phyloP scores from a whole-genome alignment of 2,797 vertebrate genomes.

The Oreonectes daqikongensis region DNA sequence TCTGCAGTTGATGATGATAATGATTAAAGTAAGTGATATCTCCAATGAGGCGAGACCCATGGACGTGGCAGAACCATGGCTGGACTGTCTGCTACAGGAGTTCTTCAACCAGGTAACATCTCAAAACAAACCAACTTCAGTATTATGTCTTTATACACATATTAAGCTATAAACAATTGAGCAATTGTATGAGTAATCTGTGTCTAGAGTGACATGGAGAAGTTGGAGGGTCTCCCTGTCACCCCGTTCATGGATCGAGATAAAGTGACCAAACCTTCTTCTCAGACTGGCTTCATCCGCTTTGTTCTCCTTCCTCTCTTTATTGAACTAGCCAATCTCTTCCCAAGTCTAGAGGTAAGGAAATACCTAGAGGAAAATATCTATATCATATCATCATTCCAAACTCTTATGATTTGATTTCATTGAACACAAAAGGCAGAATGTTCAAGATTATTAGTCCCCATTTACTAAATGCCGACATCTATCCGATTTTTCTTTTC shows the following conservation, averaged over 20 bases:
- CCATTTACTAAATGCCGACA: too few relatives aligned
- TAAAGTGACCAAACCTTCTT: conserved; percentile 81
- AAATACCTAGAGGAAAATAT: neutral
- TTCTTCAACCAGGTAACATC: conserved; percentile 80
- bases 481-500: too few relatives aligned
- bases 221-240: conserved; percentile 80
- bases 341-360: conserved; percentile 78
- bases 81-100: conserved; percentile 82
- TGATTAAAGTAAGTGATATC: conserved; percentile 83
- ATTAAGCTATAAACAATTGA: too few relatives aligned
- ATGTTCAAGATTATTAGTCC: too few relatives aligned
- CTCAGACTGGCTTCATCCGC: conserved; percentile 81
- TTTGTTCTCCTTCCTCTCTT: conserved; percentile 80
- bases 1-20: conserved; percentile 79
- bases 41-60: conserved; percentile 81
- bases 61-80: conserved; percentile 83
- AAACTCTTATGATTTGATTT: too few relatives aligned
- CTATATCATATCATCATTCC: too few relatives aligned
- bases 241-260: conserved; percentile 83
- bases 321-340: conserved; percentile 79
- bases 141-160: too few relatives aligned
- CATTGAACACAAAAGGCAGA: too few relatives aligned
- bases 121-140: neutral
- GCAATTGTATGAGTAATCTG: too few relatives aligned
- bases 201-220: conserved; percentile 79